Base-by-base conservation (phyloP, 2,797 vertebrate species). In the Scarus forsteni region DNA sequence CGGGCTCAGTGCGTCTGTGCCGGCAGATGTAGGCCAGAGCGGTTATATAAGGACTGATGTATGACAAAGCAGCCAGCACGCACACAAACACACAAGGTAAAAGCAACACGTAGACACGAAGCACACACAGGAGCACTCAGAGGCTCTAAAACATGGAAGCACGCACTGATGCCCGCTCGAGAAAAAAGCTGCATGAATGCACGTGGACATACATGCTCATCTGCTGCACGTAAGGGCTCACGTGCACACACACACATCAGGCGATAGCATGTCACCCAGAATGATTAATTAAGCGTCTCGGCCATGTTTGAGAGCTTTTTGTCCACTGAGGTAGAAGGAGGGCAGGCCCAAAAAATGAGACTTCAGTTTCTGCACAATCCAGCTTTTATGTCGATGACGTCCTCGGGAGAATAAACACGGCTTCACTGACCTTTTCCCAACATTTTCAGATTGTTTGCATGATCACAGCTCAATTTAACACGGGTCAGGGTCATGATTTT, bases 11-110 rank as follows among this genome's bases (percentile, higher is more conserved):
- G 62, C 66, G 66, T 66, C 49, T 70, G 39, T 62, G 12, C 46
- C 4, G 38, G 67, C 52, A 80, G 73, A 93, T 91, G 84, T 93
- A 91, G 92, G 90, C 65, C 92, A 90, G 82, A 49, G 39, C 87
- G 85, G 81, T 93, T 92, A 81, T 90, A 90, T 87, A 93, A 93
- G 82, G 61, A 44, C 44, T 55, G 50, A 68, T 43, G 12, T 60
- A 19, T 46, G 58, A 77, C 6, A 12, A 60, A 10, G 60, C 60
- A 63, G 18, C 36, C 51, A 50, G 6, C 53, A 9, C 7, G 3
- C 39, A 16, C 16, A 5, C 42, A n/a, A 53, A 63, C 59, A 58
- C 55, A 11, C 52, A 18, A 45, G 38, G 34, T 6, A 44, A 63
- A 18, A 66, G 55, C 65, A 39, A 38, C 56, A 52, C 16, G 44